These are phyloP conservation scores for Phymanthus crucifer DNA, from an alignment of 92 coral and sea anemone species.

Conservation along the genomic window DNA sequence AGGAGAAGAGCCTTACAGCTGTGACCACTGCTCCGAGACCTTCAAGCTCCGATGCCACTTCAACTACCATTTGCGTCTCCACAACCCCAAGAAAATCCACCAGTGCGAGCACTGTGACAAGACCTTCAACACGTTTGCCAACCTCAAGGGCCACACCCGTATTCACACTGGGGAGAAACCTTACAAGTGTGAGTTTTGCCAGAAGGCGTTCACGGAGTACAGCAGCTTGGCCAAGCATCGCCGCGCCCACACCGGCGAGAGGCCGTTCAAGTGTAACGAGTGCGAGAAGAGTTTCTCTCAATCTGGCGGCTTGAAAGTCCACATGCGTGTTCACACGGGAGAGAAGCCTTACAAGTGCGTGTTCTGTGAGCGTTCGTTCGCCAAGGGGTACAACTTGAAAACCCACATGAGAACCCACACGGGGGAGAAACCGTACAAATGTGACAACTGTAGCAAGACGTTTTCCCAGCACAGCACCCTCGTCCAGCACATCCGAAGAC, in stretches of 20 bases:
- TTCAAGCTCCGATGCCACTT: slow-evolving; percentile 40
- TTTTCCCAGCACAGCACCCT: slow-evolving; percentile 50
- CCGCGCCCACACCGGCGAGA: slow-evolving; percentile 43
- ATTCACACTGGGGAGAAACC: slow-evolving; percentile 48
- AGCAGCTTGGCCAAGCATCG: slow-evolving; percentile 52
- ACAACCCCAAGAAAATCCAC: slow-evolving; percentile 41
- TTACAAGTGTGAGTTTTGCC: slow-evolving; percentile 43
- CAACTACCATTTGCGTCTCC: slow-evolving; percentile 46
- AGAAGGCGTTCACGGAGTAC: slow-evolving; percentile 45
- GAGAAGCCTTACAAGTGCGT: slow-evolving; percentile 32
- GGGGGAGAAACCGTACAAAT: slow-evolving; percentile 48
- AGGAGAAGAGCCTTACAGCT: slow-evolving; percentile 39
- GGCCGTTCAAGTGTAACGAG: slow-evolving; percentile 37
- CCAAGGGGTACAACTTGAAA: slow-evolving; percentile 49
- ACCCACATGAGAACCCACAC: slow-evolving; percentile 45
- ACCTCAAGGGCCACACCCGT: slow-evolving; percentile 43
- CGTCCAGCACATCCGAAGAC: slow-evolving; percentile 33
- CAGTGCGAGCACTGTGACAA: slow-evolving; percentile 32
- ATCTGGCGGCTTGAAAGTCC: slow-evolving; percentile 50
- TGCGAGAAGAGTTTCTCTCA: slow-evolving; percentile 39
- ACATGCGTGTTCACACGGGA: slow-evolving; percentile 40
- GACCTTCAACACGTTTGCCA: slow-evolving; percentile 43
- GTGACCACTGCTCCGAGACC: slow-evolving; percentile 41
- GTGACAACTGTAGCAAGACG: slow-evolving; percentile 23
- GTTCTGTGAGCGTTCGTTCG: slow-evolving; percentile 35